These are phyloP conservation scores for Tipula confusa DNA, from an alignment of 2,888 invertebrate species.

Conservation along the genomic window DNA sequence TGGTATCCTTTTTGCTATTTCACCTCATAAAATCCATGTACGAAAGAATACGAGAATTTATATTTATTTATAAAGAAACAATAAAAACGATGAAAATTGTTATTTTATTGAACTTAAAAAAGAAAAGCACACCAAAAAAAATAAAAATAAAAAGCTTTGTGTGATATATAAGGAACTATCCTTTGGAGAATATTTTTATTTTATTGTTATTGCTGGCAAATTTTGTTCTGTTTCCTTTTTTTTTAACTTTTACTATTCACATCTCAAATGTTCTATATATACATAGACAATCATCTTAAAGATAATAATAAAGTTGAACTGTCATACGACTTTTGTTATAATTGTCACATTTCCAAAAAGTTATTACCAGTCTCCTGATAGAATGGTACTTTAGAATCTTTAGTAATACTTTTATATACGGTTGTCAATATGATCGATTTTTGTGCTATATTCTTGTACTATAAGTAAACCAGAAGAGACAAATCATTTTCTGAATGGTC, in stretches of 20 bases:
- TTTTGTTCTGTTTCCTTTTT: neutral
- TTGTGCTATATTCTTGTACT: too few relatives aligned
- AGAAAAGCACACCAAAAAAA: neutral
- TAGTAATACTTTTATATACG: too few relatives aligned
- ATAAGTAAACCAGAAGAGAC: too few relatives aligned
- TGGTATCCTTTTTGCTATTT: slow-evolving; percentile 20
- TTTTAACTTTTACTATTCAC: neutral
- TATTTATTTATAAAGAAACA: neutral
- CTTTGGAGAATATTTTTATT: slow-evolving; percentile 14
- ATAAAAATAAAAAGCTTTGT: neutral
- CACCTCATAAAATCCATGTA: slow-evolving; percentile 16
- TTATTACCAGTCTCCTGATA: too few relatives aligned
- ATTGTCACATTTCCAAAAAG: neutral
- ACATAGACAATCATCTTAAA: neutral
- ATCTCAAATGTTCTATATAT: neutral
- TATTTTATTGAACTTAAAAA: slow-evolving; percentile 14
- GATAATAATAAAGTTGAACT: neutral
- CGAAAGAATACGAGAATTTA: neutral
- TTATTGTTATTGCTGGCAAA: slow-evolving; percentile 1
- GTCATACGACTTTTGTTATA: neutral
- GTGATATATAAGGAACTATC: slow-evolving; percentile 8
- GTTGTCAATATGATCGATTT: too few relatives aligned
- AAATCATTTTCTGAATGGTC: too few relatives aligned
- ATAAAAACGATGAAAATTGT: neutral
- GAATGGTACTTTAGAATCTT: too few relatives aligned